Evolutionary conservation across 2,888 invertebrate species (phyloP), one percentile per base, ranked within the genome.

Genomic region (Polietes domitor): DNA sequence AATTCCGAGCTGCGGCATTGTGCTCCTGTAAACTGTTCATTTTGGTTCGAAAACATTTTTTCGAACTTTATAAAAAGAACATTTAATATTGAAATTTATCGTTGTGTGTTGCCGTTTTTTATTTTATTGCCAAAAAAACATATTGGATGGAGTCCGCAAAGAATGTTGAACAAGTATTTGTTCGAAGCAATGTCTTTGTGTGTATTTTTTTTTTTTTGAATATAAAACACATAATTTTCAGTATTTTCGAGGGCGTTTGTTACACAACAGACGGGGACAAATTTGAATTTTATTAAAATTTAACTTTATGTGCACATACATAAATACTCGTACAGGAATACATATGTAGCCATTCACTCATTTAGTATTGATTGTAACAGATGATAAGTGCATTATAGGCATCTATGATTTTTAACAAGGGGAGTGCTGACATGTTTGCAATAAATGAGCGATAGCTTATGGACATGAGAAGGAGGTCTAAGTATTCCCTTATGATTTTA

Each of bases 51-150:
- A 80, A 70, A 74, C 70, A 75, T 75, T 68, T 83, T 86, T n/a
- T 86, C 76, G 80, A 76, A 86, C 86, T 86, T 85, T 85, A 86
- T 86, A 85, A 85, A 83, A 85, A 71, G 80, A 82, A 77, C 85
- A 86, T 86, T 84, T 82, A 79, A 82, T 80, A 84, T 84, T 84
- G 72, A 82, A 82, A 75, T 82, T 82, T 80, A 80, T 85, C 77
- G 77, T 80, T 82, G 72, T 74, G 17, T 32, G 21, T 68, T 50
- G 21, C 47, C 50, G 63, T 72, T 24, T 32, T 65, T 28, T 43
- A 50, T 9, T 73, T 70, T n/a, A 70, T 80, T 75, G 63, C 58
- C 58, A 47, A 68, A 43, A 50, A 21, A 19, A 17, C 24, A 55
- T 50, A 50, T 5, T 32, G 32, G 32, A 32, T 65, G 41, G 12